These are phyloP conservation scores for Agonopterix subpropinquella DNA, from an alignment of 2,888 invertebrate species.

Conservation along the genomic window DNA sequence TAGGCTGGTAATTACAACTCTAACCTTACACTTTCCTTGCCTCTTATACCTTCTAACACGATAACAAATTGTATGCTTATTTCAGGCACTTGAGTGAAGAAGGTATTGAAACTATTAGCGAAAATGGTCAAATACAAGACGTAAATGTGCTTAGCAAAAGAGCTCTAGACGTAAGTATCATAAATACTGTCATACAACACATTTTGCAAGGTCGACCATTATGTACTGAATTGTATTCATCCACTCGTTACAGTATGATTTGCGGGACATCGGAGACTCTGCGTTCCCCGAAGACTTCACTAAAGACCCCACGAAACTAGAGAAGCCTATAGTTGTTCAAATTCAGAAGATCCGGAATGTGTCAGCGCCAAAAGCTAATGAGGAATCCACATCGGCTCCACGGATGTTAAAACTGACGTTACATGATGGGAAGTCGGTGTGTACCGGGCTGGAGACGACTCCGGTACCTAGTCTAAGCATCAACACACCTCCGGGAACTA, in stretches of 20 bases:
- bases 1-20: constrained; percentile 77
- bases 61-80: constrained; percentile 26
- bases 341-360: constrained; percentile 92
- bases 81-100: constrained; percentile 84
- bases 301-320: constrained; percentile 72
- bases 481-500: constrained; percentile 93
- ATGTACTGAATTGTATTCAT: neutral
- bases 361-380: constrained; percentile 92
- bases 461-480: constrained; percentile 82
- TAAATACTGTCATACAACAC: neutral
- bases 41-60: neutral
- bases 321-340: constrained; percentile 85
- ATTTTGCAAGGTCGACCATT: neutral
- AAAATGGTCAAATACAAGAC: constrained; percentile 79
- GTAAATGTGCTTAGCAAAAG: constrained; percentile 77
- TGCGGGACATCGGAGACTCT: constrained; percentile 87
- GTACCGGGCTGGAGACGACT: constrained; percentile 86
- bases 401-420: constrained; percentile 89
- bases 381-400: constrained; percentile 88
- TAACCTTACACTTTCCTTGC: neutral
- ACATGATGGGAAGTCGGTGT: constrained; percentile 88
- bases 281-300: constrained; percentile 81
- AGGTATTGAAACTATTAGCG: constrained; percentile 80
- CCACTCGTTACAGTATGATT: constrained; percentile 77
- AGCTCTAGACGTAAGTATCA: constrained; percentile 81